phyloP scores from a whole-genome alignment of 2,113 vertebrate species.

The Ctenomys sociabilis region DNA sequence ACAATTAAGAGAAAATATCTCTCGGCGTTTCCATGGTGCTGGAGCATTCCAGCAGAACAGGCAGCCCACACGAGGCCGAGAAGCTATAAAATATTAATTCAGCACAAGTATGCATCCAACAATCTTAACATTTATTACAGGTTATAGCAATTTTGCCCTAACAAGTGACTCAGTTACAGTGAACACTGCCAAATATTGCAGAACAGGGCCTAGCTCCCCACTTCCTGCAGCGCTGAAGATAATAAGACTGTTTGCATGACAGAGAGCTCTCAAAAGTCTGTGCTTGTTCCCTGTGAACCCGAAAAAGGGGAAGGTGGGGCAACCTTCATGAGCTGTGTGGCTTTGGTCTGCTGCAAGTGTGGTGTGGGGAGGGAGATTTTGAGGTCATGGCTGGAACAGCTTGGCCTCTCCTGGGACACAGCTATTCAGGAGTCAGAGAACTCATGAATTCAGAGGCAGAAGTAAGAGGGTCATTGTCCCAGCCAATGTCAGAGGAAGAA shows the following conservation, averaged over 20 bases:
- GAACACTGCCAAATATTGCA: constrained; percentile 70
- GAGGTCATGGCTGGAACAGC: background rate
- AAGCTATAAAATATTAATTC: constrained; percentile 86
- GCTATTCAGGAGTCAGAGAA: background rate
- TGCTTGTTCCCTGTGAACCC: background rate
- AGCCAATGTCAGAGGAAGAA: constrained; percentile 48
- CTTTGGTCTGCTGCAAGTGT: background rate
- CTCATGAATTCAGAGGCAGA: background rate
- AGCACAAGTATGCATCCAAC: constrained; percentile 77
- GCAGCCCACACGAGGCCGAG: constrained; percentile 86
- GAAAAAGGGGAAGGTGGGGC: background rate
- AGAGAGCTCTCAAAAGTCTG: background rate
- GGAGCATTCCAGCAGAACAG: constrained; percentile 84
- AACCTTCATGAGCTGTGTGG: background rate
- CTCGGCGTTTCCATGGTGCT: constrained; percentile 88
- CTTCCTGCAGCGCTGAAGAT: constrained; percentile 46
- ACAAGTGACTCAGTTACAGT: constrained; percentile 72
- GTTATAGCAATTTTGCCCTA: constrained; percentile 72
- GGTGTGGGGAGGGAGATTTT: background rate
- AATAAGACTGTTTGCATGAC: background rate
- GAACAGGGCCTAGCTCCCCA: constrained; percentile 52
- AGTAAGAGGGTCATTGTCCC: constrained; percentile 22
- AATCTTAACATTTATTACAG: constrained; percentile 81
- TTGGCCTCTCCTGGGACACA: background rate
- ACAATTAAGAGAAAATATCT: constrained; percentile 86